phyloP scores from a whole-genome alignment of 2,797 vertebrate species.

The Chrysocyon brachyurus region DNA sequence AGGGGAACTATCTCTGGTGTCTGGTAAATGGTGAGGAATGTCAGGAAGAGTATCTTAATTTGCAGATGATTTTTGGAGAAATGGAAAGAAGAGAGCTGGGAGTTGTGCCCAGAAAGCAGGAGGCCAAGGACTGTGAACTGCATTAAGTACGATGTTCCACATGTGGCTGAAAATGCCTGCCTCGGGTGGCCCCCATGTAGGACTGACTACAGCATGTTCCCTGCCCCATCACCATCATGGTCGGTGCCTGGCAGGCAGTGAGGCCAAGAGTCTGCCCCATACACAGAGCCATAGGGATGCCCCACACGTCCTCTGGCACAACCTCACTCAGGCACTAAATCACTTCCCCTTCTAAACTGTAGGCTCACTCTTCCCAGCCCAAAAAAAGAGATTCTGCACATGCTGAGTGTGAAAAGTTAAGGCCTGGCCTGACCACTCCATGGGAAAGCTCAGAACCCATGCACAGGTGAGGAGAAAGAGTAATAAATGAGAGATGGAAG shows the following conservation, averaged over 20 bases:
- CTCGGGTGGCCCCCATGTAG: rapidly evolving
- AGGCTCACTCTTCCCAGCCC: neutral
- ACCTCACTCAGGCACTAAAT: neutral
- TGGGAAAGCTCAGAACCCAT: neutral
- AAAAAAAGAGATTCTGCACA: neutral
- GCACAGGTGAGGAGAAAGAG: neutral
- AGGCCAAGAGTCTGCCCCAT: neutral
- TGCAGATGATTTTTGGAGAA: neutral
- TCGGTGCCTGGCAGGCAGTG: neutral
- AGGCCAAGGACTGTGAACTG: neutral
- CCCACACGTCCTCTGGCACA: neutral
- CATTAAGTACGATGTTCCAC: too few relatives aligned
- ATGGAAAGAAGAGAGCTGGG: neutral
- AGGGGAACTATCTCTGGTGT: constrained; percentile 65
- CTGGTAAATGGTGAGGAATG: constrained; percentile 77
- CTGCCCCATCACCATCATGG: neutral
- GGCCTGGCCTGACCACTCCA: neutral
- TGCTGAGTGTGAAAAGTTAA: neutral
- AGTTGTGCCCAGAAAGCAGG: neutral
- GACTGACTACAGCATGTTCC: neutral
- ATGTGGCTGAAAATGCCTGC: neutral
- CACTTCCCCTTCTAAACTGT: neutral
- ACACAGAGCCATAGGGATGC: neutral
- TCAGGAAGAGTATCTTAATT: constrained; percentile 60
- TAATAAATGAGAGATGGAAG: neutral